phyloP scores from a whole-genome alignment of 2,888 invertebrate genomes.

The Drosophila atripex region DNA sequence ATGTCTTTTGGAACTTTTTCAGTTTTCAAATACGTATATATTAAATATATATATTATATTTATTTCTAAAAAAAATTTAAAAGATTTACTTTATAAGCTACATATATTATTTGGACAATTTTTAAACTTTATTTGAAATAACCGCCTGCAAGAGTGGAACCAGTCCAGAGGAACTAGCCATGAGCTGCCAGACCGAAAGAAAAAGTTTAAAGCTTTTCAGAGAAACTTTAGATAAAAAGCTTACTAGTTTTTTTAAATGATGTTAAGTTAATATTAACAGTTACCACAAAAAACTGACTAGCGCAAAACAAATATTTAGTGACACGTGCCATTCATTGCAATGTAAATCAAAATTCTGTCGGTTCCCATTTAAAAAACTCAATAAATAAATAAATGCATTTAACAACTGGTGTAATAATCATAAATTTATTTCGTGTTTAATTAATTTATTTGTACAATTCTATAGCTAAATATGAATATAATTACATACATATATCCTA shows the following conservation, averaged over 20 bases:
- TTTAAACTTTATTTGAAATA: background rate
- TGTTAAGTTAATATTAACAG: background rate
- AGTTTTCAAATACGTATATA: too few species aligned
- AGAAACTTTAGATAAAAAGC: slow-evolving; percentile 1
- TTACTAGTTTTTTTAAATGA: background rate
- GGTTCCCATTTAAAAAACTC: too few species aligned
- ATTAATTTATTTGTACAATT: slow-evolving; percentile 77
- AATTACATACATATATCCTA: slow-evolving; percentile 54
- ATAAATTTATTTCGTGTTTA: slow-evolving; percentile 60
- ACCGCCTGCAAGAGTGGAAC: background rate
- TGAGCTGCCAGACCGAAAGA: background rate
- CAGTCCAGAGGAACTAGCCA: background rate
- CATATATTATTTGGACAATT: background rate
- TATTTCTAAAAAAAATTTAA: too few species aligned
- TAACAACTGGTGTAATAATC: slow-evolving; percentile 56
- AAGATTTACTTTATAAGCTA: too few species aligned
- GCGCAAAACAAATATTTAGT: background rate
- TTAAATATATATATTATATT: too few species aligned
- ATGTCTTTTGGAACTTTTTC: too few species aligned
- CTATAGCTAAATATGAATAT: slow-evolving; percentile 60
- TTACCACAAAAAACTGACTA: background rate
- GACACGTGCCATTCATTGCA: background rate
- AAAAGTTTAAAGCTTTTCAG: slow-evolving; percentile 12
- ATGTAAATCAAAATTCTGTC: too few species aligned
- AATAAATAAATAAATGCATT: background rate